These are phyloP conservation scores for Diachasmimorpha longicaudata DNA, from an alignment of 1,140 invertebrate genomes.

Conservation along the genomic window DNA sequence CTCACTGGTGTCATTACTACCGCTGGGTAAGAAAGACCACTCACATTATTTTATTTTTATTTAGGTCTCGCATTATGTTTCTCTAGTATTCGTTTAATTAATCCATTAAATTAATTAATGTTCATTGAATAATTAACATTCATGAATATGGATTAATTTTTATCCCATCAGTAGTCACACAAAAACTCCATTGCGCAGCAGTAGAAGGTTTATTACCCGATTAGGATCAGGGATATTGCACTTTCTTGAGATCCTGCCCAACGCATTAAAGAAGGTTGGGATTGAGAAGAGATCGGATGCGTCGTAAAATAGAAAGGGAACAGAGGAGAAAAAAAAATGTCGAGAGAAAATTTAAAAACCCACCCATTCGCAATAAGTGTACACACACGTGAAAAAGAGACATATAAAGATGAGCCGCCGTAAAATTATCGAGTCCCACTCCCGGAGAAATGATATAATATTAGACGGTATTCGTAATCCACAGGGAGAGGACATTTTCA, in stretches of 20 bases:
- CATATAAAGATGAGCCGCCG: slow-evolving; percentile 31
- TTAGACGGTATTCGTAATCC: slow-evolving; percentile 42
- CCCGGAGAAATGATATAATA: slow-evolving; percentile 21
- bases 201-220: slow-evolving; percentile 52
- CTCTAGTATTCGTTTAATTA: too few relatives aligned
- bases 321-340: not conserved
- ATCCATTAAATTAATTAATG: too few relatives aligned
- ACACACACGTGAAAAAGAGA: slow-evolving; percentile 17
- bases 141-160: not conserved
- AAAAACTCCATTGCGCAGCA: not conserved
- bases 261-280: slow-evolving; percentile 18
- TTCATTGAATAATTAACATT: too few relatives aligned
- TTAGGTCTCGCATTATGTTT: too few relatives aligned
- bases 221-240: slow-evolving; percentile 47
- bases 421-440: slow-evolving; percentile 53
- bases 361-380: slow-evolving; percentile 2
- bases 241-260: not conserved
- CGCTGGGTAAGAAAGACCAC: slow-evolving; percentile 75
- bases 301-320: slow-evolving; percentile 42
- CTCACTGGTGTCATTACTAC: slow-evolving; percentile 89
- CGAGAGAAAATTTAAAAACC: not conserved
- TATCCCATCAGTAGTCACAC: not conserved
- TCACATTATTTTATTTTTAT: not conserved
- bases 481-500: slow-evolving; percentile 18
- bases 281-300: slow-evolving; percentile 31